These are phyloP conservation scores for Venusia cambrica DNA, from an alignment of 2,888 invertebrate genomes.

Conservation along the genomic window DNA sequence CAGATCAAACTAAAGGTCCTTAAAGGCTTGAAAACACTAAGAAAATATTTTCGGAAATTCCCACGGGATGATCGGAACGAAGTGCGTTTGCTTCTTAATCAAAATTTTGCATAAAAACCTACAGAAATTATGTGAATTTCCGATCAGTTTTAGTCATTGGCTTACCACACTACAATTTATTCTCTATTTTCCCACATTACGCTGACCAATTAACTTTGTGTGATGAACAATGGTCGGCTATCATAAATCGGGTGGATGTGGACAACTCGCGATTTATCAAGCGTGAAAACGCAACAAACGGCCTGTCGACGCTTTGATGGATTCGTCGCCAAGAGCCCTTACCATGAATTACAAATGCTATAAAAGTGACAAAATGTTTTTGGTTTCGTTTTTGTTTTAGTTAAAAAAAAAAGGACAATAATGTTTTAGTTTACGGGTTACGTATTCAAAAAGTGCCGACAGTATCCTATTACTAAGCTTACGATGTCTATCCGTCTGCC, in stretches of 20 bases:
- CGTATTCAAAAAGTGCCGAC: too few relatives aligned
- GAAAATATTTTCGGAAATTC: too few relatives aligned
- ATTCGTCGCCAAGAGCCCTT: conserved; percentile 74
- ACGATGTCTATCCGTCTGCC: too few relatives aligned
- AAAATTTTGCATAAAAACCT: too few relatives aligned
- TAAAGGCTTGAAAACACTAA: too few relatives aligned
- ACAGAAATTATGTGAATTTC: too few relatives aligned
- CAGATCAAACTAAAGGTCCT: too few relatives aligned
- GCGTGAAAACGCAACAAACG: conserved; percentile 78
- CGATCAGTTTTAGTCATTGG: neutral
- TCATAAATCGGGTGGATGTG: conserved; percentile 73
- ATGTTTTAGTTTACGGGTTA: too few relatives aligned
- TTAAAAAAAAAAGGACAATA: conserved; percentile 23
- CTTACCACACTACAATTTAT: conserved; percentile 9
- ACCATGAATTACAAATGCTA: conserved; percentile 57
- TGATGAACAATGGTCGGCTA: conserved; percentile 53
- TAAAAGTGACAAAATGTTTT: conserved; percentile 49
- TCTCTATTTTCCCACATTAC: conserved; percentile 23
- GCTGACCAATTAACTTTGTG: conserved; percentile 54
- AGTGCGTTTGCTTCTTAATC: too few relatives aligned
- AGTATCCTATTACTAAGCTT: too few relatives aligned
- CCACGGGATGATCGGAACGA: too few relatives aligned
- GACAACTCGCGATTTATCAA: conserved; percentile 74
- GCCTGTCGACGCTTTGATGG: conserved; percentile 76
- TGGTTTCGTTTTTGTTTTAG: conserved; percentile 37